Percentiles rank a stretch among this genome's conserved stretches.
Conservation (phyloP, 37 sponge, comb jelly and placozoan species). For the Mnemiopsis leidyi region DNA sequence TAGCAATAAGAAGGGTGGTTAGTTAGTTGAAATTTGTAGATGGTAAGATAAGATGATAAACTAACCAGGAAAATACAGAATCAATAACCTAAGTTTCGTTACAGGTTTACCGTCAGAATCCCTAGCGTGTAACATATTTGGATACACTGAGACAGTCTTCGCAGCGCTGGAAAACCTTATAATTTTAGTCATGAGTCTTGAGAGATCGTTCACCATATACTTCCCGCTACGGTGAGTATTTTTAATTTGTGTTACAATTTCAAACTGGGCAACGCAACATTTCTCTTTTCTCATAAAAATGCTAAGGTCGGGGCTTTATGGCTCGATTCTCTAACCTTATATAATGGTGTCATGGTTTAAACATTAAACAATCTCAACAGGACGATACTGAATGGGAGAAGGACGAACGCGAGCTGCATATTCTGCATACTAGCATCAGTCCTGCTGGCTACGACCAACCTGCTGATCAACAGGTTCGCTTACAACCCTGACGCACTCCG, state of each 20-base stretch:
- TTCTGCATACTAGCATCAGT: not conserved
- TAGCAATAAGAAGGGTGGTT: not conserved
- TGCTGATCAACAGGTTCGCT: not conserved
- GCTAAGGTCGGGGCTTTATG: not conserved
- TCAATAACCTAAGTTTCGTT: too few relatives aligned
- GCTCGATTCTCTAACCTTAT: not conserved
- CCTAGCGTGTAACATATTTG: not conserved
- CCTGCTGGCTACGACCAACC: not conserved
- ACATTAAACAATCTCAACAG: not conserved
- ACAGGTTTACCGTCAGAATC: constrained; percentile 25
- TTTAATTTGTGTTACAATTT: too few relatives aligned
- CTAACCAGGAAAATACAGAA: not conserved
- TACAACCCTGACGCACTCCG: constrained; percentile 11
- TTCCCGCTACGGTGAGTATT: not conserved
- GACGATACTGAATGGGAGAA: not conserved
- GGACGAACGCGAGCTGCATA: not conserved
- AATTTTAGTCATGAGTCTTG: constrained; percentile 4
- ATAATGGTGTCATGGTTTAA: not conserved
- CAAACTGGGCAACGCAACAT: too few relatives aligned
- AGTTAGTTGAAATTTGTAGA: not conserved
- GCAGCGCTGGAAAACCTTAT: constrained; percentile 24
- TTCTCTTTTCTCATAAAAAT: not conserved
- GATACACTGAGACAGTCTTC: constrained; percentile 16
- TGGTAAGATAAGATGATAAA: not conserved
- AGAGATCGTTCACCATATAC: not conserved